Evolutionary conservation across 2,888 invertebrate species (phyloP), one percentile per base, ranked within the genome.

Genomic region (Drosophila mettleri): DNA sequence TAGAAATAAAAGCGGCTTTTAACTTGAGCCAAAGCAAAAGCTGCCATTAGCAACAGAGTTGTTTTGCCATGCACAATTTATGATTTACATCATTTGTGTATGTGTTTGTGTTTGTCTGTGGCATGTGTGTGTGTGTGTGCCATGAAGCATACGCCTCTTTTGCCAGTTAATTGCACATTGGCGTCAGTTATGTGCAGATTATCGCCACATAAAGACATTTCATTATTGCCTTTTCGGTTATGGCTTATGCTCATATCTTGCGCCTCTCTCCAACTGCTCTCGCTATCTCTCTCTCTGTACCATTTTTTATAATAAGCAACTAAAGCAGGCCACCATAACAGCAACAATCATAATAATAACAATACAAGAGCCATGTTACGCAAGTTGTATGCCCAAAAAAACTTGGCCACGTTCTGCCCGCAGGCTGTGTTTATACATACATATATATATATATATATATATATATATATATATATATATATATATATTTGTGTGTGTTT

Each of bases 131-230:
- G 7, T 14, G 18, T n/a, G 36, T 29, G 53, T 34, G 43, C 29
- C 2, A n/a, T 22, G 9, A 49, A 34, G 22, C 14, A 22, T 46
- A n/a, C 34, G 36, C 46, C 57, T 18, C 57, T 20, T n/a, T 38
- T 55, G 62, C 54, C 63, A 67, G 78, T 86, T 84, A 88, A 84
- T 84, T 88, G 86, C 76, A 65, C 86, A 76, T 74, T 70, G 68
- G 68, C 49, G 64, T 53, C 61, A 80, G 73, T 77, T 81, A 86
- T 74, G 77, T 64, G 59, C 70, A 74, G 79, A 79, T 88, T 88
- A 85, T 88, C 87, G 81, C 69, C 70, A 65, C 85, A 86, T 85
- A 86, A 88, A 86, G 84, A 84, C 76, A 68, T 85, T 86, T 86
- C 78, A 86, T 84, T 76, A 72, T 73, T 66, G 80, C 51, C 43